Evolutionary conservation across 2,888 invertebrate species (phyloP).

Genomic region (Campoplex nolae): DNA sequence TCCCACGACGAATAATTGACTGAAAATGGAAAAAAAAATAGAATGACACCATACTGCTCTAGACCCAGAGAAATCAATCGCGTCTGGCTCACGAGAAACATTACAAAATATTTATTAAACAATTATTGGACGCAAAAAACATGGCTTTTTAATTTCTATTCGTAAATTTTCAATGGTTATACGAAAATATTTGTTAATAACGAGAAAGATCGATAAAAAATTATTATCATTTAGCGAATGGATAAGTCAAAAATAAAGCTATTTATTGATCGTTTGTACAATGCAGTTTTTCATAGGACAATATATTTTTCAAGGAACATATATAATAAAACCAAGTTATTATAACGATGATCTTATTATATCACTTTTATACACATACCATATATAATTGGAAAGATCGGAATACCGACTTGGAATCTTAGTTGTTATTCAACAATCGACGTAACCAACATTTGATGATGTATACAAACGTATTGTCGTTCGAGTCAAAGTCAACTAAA

Average conservation of each 20-base stretch:
- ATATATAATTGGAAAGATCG: constrained; percentile 9
- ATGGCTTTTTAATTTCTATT: not conserved
- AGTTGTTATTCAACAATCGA: not conserved
- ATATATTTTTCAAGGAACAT: not conserved
- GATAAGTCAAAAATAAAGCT: not conserved
- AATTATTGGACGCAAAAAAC: not conserved
- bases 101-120: not conserved
- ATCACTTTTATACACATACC: constrained; percentile 1
- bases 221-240: not conserved
- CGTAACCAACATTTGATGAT: not conserved
- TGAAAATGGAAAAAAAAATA: not conserved
- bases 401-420: not conserved
- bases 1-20: not conserved
- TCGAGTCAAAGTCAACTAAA: not conserved
- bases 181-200: not conserved
- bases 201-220: not conserved
- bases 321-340: not conserved
- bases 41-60: not conserved
- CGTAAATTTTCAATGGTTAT: not conserved
- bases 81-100: not conserved
- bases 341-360: constrained; percentile 6
- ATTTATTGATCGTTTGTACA: constrained; percentile 8
- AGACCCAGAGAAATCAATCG: not conserved
- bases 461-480: constrained; percentile 1
- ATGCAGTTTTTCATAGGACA: not conserved